Percentiles rank a stretch among this genome's conserved stretches.
Evolutionary conservation across 1,140 invertebrate genomes (phyloP).

Genomic region (Stenopsyche tienmushanensis): DNA sequence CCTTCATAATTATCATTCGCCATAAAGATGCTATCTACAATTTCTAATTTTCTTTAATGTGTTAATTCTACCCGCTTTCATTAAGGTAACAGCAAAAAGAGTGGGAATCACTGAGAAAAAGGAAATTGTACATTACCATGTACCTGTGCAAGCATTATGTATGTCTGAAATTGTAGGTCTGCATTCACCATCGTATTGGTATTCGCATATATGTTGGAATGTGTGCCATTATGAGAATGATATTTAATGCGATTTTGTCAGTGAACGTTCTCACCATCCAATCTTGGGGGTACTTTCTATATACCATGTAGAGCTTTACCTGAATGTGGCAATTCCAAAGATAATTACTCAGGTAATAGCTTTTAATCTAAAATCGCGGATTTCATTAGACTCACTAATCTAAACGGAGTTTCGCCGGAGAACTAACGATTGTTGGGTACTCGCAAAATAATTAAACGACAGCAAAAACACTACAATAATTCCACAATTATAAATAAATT

Average conservation of each 20-base stretch:
- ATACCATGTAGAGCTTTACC: not conserved
- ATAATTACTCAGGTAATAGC: constrained; percentile 25
- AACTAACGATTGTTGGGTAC: constrained; percentile 1
- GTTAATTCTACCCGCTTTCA: constrained; percentile 20
- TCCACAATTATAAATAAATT: no score
- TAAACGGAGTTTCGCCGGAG: not conserved
- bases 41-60: constrained; percentile 39
- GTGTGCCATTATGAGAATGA: no score
- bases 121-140: not conserved
- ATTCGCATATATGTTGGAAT: no score
- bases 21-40: constrained; percentile 32
- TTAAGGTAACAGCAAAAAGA: not conserved
- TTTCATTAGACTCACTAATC: constrained; percentile 27
- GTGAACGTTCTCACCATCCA: no score
- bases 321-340: constrained; percentile 8
- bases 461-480: no score
- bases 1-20: constrained; percentile 16
- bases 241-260: no score
- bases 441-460: not conserved
- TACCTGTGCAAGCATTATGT: no score
- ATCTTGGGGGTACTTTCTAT: not conserved
- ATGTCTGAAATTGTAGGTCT: no score
- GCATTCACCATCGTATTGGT: no score
- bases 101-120: not conserved
- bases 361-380: constrained; percentile 23